Conservation (phyloP, 2,797 vertebrate genomes). For the Karalla daura region DNA sequence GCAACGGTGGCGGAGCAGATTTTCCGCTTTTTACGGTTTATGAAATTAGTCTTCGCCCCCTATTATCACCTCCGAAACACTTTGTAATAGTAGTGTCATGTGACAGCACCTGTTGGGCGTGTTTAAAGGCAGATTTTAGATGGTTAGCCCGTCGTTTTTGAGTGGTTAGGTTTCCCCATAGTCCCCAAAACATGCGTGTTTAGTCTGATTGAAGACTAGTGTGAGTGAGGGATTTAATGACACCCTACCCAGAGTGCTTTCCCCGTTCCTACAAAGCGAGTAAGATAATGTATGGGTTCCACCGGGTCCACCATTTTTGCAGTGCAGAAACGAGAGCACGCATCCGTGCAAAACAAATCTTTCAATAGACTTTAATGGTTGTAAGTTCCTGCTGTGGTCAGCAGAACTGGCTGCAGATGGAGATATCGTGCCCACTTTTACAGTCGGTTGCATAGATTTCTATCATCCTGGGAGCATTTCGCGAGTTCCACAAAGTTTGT, state of each 20-base stretch:
- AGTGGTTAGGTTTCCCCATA: too few relatives aligned
- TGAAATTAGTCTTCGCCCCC: background rate
- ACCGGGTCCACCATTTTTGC: too few relatives aligned
- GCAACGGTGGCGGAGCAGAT: too few relatives aligned
- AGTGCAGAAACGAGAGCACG: too few relatives aligned
- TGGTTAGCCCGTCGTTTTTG: too few relatives aligned
- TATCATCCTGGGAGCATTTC: background rate
- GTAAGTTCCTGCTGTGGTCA: conserved; percentile 4
- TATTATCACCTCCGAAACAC: background rate
- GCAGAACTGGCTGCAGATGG: conserved; percentile 1
- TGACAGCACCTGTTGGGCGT: conserved; percentile 29
- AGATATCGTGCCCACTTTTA: background rate
- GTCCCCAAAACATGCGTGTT: too few relatives aligned
- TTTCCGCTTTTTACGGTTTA: background rate
- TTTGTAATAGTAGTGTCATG: background rate
- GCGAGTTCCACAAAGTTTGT: conserved; percentile 4
- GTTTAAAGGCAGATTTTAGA: conserved; percentile 8
- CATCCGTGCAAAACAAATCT: background rate
- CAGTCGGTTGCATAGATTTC: background rate
- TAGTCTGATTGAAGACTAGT: too few relatives aligned
- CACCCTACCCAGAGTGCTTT: too few relatives aligned
- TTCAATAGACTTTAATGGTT: background rate
- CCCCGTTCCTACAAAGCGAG: too few relatives aligned
- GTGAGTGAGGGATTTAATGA: too few relatives aligned
- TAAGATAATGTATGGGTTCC: background rate